Percentiles rank a stretch among this genome's conserved stretches.
Conservation (phyloP, 2,113 vertebrate genomes). For the Dasyurus viverrinus region DNA sequence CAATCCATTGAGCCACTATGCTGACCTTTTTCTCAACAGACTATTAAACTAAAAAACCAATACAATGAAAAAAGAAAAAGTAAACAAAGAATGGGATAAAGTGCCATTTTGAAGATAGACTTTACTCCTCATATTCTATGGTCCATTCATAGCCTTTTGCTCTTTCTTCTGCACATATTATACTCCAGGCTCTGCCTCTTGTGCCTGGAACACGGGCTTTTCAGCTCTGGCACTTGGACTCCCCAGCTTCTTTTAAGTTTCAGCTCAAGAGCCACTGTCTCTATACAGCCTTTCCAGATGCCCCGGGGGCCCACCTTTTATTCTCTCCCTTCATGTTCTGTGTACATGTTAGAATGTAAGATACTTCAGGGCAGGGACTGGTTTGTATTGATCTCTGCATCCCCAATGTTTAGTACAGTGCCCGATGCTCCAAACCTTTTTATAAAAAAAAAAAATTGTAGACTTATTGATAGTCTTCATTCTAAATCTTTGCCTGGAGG, state of each 20-base stretch:
- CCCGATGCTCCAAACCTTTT: not conserved
- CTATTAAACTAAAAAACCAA: not conserved
- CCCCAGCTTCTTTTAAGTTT: not conserved
- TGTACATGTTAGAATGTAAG: not conserved
- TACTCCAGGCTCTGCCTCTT: not conserved
- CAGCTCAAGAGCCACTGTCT: not conserved
- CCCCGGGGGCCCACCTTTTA: not conserved
- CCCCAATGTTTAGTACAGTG: not conserved
- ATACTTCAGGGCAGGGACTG: not conserved
- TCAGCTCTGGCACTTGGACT: not conserved
- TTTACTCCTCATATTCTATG: not conserved
- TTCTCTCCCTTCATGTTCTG: not conserved
- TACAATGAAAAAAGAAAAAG: not conserved
- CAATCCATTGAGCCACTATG: not conserved
- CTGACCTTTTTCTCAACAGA: not conserved
- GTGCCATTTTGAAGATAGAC: not conserved
- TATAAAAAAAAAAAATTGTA: not conserved
- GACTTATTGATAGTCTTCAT: not conserved
- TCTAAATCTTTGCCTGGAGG: conserved; percentile 36
- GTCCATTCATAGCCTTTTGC: not conserved
- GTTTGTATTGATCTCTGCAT: not conserved
- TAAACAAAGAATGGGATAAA: not conserved
- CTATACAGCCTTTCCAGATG: not conserved
- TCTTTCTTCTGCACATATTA: not conserved
- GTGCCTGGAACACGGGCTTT: not conserved